Evolutionary conservation across 2,888 invertebrate genomes (phyloP), one percentile per base, ranked within the genome.

Genomic region (Pachycephus smyrnensis): DNA sequence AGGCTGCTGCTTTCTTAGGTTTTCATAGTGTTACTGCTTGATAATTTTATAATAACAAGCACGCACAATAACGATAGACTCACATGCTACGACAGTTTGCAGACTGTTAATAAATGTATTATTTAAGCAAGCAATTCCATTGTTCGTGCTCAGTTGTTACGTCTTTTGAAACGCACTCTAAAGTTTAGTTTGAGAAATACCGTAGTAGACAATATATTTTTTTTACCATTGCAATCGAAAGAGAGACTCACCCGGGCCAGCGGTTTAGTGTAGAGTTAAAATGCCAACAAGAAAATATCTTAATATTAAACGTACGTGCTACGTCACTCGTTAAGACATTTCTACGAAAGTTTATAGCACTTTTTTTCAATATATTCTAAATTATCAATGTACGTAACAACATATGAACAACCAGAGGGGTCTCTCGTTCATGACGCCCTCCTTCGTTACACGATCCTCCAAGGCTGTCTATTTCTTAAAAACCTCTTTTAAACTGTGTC

Each of bases 221-320:
- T 68, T 75, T 75, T 69, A 76, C 36, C 80, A 80, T 82, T 81
- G 78, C 82, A 82, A 82, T 82, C 76, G 84, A 87, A 85, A 86
- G 87, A 86, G 88, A 88, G 89, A 89, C 89, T 88, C 89, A 84
- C 83, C 83, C 83, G 83, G 86, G 85, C 85, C 84, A 83, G 84
- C 88, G 87, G 86, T 87, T 84, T 84, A 84, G 83, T 86, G 88
- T 89, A 89, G 89, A 89, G 87, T 89, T 88, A 87, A 90, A 90
- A 90, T 88, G 85, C 87, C 88, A 90, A 89, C 89, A 88, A 90
- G 89, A 89, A 89, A 90, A 89, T 89, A 89, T 87, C 82, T 86
- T 85, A 88, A 81, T 87, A 87, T 84, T 87, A 84, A 77, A 86
- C 80, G 86, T 69, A 85, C 80, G 81, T 84, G 80, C 86, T 88